Evolutionary conservation across 2,888 invertebrate species (phyloP).

Genomic region (Harmothoe impar): DNA sequence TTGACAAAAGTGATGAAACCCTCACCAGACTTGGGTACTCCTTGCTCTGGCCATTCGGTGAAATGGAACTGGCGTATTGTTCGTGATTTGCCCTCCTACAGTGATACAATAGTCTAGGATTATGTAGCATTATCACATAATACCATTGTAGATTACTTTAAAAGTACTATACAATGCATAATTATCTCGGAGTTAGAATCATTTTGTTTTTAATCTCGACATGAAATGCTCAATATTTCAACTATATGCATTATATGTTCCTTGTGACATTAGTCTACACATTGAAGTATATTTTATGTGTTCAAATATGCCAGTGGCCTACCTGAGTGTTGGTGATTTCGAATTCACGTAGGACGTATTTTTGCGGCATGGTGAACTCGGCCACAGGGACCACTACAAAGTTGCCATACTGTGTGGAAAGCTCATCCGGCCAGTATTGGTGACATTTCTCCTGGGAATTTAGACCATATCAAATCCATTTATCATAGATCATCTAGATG

Average conservation of each 20-base stretch:
- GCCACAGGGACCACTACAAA: conserved; percentile 99
- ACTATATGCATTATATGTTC: no score
- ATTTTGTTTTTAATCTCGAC: no score
- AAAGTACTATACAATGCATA: no score
- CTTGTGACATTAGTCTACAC: no score
- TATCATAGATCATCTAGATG: not conserved
- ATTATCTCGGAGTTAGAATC: no score
- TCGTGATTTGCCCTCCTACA: conserved; percentile 94
- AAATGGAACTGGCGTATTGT: conserved; percentile 84
- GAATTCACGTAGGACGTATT: conserved; percentile 98
- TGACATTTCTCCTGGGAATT: conserved; percentile 95
- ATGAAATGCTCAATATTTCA: no score
- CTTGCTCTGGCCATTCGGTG: conserved; percentile 86
- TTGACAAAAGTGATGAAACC: conserved; percentile 99
- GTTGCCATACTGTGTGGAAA: conserved; percentile 97
- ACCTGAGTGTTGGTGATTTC: conserved; percentile 97
- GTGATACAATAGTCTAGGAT: no score
- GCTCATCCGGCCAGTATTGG: conserved; percentile 99
- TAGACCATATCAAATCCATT: no score
- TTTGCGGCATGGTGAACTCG: conserved; percentile 99
- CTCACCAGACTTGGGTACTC: conserved; percentile 98
- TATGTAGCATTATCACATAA: no score
- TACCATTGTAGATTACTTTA: no score
- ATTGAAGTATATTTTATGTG: no score
- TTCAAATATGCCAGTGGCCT: conserved; percentile 68